phyloP scores from a whole-genome alignment of 2,888 invertebrate genomes.

The Steromphala cineraria region DNA sequence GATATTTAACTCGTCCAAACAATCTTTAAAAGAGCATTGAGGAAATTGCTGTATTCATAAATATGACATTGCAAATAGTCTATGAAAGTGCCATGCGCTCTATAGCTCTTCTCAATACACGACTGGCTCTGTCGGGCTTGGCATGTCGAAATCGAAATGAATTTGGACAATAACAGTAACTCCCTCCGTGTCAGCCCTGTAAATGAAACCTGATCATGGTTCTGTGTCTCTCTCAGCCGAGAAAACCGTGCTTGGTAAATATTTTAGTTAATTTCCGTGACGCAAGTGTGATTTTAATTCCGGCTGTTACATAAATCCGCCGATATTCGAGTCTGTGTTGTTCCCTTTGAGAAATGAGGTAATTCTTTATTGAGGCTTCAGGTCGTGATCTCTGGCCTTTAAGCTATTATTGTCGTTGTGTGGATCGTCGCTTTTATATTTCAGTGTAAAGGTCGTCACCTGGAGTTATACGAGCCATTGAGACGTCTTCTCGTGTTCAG shows the following conservation, averaged over 20 bases:
- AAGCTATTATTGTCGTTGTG: no score
- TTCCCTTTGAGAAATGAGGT: no score
- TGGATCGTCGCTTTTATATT: no score
- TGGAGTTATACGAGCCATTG: no score
- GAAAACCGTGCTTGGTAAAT: not conserved
- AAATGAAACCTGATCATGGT: not conserved
- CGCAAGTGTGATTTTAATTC: constrained; percentile 5
- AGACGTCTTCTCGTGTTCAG: no score
- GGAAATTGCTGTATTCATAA: constrained; percentile 1
- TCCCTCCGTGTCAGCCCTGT: not conserved
- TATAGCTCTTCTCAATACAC: not conserved
- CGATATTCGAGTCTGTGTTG: not conserved
- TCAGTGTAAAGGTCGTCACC: no score
- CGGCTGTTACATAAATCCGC: not conserved
- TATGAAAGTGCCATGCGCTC: not conserved
- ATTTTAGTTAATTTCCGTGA: not conserved
- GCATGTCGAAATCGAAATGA: not conserved
- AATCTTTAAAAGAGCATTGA: constrained; percentile 7
- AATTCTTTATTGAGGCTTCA: no score
- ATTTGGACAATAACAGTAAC: not conserved
- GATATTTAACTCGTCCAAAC: not conserved
- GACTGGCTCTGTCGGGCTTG: not conserved
- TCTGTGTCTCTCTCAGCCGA: not conserved
- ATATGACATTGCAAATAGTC: not conserved
- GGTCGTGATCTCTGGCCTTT: no score